Evolutionary conservation across 2,797 vertebrate species (phyloP).

Genomic region (Helostoma temminkii): DNA sequence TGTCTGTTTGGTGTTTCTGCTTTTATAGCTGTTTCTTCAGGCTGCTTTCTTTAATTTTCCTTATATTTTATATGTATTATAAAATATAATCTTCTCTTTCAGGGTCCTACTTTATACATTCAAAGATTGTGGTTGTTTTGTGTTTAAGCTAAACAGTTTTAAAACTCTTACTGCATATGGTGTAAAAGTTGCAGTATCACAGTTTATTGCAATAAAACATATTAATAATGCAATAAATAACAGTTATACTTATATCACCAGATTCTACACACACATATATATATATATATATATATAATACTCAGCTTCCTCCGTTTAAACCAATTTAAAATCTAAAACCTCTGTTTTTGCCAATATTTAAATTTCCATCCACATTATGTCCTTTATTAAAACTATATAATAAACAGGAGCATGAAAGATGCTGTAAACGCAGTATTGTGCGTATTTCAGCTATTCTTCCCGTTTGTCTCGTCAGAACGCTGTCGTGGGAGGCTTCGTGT

Average conservation of each 20-base stretch:
- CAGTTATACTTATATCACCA: too few species aligned
- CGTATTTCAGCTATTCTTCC: neutral
- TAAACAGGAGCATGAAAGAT: neutral
- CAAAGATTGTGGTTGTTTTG: neutral
- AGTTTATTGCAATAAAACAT: too few species aligned
- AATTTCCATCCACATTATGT: neutral
- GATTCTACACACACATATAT: too few species aligned
- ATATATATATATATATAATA: too few species aligned
- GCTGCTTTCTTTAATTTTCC: neutral
- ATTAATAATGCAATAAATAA: too few species aligned
- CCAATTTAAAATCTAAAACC: neutral
- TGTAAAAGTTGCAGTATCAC: too few species aligned
- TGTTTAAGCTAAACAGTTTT: too few species aligned
- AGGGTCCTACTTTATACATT: neutral
- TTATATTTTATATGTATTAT: neutral
- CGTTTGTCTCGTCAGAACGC: slow-evolving; percentile 82
- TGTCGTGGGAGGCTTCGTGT: slow-evolving; percentile 97
- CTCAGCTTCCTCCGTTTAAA: neutral
- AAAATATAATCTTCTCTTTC: too few species aligned
- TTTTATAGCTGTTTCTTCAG: neutral
- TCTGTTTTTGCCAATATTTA: neutral
- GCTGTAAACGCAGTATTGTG: neutral
- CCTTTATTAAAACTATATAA: neutral
- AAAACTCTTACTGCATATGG: too few species aligned
- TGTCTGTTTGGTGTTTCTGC: too few species aligned